Evolutionary conservation across 2,797 vertebrate genomes (phyloP), one percentile per base, ranked within the genome.

Genomic region (Sylvilagus floridanus): DNA sequence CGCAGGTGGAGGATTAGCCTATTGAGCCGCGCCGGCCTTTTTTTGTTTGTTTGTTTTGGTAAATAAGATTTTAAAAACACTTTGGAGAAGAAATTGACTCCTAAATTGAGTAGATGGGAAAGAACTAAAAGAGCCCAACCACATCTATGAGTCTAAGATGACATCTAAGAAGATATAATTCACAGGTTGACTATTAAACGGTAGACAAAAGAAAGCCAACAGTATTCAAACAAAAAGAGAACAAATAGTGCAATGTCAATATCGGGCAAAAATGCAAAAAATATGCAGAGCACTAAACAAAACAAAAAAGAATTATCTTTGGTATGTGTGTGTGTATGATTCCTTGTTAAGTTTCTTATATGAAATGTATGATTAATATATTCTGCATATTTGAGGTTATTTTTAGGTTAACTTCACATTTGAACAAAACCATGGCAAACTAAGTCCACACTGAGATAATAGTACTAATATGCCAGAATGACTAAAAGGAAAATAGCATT

Each of bases 361-460:
- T 4, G 71, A 26, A 93, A 95, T 19, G 65, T 7, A 91, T 42
- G 5, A 22, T 35, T 71, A 16, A 63, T 71, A 32, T 95, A 76
- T 82, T 90, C 76, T 81, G 81, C 16, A 86, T 84, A 78, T 88
- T 19, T 83, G 65, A 26, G 13, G 72, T 90, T 84, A 54, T 84
- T 69, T 88, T 91, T 82, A 73, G 65, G 37, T 72, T 83, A 85
- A 35, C 19, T 71, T 91, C 68, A 85, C 35, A 76, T 4, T 57
- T 13, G 12, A 91, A 75, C 32, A 54, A 91, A 79, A 91, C 75
- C 22, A 16, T 75, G 12, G 22, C 5, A 73, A 84, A 60, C 79
- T 28, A 89, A 83, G 63, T 32, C 21, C 37, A 42, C 14, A n/a
- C 8, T 83, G 8, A 77, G 35, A 10, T 77, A 82, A 19, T 57